Conservation (phyloP, 2,113 vertebrate species). For the Nycticryphes semicollaris region DNA sequence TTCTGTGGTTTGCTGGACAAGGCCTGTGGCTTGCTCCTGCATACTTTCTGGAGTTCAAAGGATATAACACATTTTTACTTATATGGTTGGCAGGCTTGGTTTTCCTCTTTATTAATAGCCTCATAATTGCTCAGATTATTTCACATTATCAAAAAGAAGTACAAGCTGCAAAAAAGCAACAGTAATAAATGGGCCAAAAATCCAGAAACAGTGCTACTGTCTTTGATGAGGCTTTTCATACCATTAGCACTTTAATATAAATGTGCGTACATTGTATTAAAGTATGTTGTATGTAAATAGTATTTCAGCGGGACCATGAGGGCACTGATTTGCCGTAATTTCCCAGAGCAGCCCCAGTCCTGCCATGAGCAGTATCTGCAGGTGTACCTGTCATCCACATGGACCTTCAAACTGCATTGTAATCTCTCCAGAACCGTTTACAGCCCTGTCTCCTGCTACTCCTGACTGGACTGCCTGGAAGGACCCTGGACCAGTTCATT, state of each 20-base stretch:
- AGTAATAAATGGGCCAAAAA: background rate
- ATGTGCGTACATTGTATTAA: rapidly evolving
- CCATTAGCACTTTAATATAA: background rate
- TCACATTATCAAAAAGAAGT: conserved; percentile 76
- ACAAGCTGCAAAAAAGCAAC: background rate
- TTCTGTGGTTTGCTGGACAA: conserved; percentile 90
- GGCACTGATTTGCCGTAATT: background rate
- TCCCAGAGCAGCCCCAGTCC: background rate
- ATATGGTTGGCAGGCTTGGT: conserved; percentile 89
- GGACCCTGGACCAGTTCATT: background rate
- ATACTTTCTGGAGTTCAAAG: conserved; percentile 91
- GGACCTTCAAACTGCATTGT: background rate
- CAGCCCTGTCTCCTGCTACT: background rate
- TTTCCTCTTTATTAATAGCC: conserved; percentile 87
- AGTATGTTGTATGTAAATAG: background rate
- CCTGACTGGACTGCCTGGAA: background rate
- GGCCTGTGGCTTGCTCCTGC: conserved; percentile 88
- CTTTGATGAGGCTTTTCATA: background rate
- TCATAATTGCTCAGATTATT: conserved; percentile 86
- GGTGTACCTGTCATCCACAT: rapidly evolving
- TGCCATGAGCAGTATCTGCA: background rate
- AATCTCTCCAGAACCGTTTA: background rate
- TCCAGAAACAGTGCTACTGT: background rate
- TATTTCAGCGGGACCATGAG: rapidly evolving
- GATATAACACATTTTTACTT: conserved; percentile 84